Base-by-base conservation (phyloP, 2,888 invertebrate genomes). In the Meandrusa payeni region DNA sequence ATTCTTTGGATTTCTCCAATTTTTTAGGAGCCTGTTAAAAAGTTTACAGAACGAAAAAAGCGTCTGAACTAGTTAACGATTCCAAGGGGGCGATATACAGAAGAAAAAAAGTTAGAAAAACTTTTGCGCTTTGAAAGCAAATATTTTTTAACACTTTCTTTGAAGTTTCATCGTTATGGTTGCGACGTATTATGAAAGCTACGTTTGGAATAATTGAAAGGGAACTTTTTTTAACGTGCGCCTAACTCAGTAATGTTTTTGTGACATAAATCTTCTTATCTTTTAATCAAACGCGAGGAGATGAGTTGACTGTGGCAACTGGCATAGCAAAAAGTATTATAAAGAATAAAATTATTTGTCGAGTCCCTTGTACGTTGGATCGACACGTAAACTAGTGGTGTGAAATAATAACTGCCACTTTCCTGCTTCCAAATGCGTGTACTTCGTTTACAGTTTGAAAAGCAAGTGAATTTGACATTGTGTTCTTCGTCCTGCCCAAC, bases 91-190 rank as follows among this genome's bases (percentile, higher is more conserved):
- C 38, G 32, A 43, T 38, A 11, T 32, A 44, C 20, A 32, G 37
- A 43, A 37, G 37, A 43, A 37, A 27, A 34, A 44, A 44, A 44
- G 32, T 38, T 44, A 7, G 12, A 2, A 4, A 9, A 33, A 44
- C 32, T 44, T 43, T 22, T 32, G 26, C 43, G 26, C 38, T 38
- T 38, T 29, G 24, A 27, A 38, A 43, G 38, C 43, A 38, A 38
- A 38, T 43, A 43, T 38, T 44, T 42, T n/a, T 38, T 44, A 44
- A 44, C 43, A 38, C 38, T 44, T 38, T 32, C 22, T 38, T 12
- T 24, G 22, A 38, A 44, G 38, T 44, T 32, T 22, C 32, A 33
- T 33, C 38, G 43, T 44, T 44, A 44, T 44, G 17, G 24, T 19
- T 29, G 20, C 23, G 27, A 22, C 22, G 13, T 27, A 22, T 33